Percentiles rank a stretch among this genome's conserved stretches.
Conservation (phyloP, 2,888 invertebrate genomes). For the Drosophila subsilvestris region DNA sequence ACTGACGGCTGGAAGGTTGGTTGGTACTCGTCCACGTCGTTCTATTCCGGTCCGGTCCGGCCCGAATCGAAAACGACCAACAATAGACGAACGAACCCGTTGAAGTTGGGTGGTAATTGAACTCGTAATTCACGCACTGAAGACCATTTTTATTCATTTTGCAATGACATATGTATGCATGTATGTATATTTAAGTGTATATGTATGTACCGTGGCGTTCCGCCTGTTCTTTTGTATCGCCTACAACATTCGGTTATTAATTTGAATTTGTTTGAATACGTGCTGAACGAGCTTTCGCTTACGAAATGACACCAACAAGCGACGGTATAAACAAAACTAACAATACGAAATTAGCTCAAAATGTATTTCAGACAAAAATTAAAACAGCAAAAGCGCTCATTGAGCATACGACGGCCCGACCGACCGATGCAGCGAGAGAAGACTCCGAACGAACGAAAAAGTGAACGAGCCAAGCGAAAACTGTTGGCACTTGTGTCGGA, state of each 20-base stretch:
- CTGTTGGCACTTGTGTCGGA: slow-evolving; percentile 9
- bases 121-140: not conserved
- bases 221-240: slow-evolving; percentile 17
- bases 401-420: slow-evolving; percentile 53
- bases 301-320: slow-evolving; percentile 77
- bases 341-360: slow-evolving; percentile 83
- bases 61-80: not conserved
- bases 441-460: not conserved
- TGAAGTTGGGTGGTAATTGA: not conserved
- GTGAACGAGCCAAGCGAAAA: slow-evolving; percentile 24
- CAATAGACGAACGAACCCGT: not conserved
- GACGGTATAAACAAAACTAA: slow-evolving; percentile 83
- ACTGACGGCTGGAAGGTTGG: not conserved
- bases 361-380: slow-evolving; percentile 81
- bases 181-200: not conserved
- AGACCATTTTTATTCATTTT: not conserved
- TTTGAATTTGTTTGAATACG: slow-evolving; percentile 37
- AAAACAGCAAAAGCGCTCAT: slow-evolving; percentile 73
- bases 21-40: not conserved
- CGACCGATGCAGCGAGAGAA: slow-evolving; percentile 33
- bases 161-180: not conserved
- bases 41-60: not conserved
- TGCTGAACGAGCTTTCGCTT: slow-evolving; percentile 71
- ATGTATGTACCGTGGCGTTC: slow-evolving; percentile 2
- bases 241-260: slow-evolving; percentile 8